Percentiles rank a stretch among this genome's conserved stretches.
These are phyloP conservation scores for Sebastes alutus DNA, from an alignment of 2,797 vertebrate genomes.

Conservation along the genomic window DNA sequence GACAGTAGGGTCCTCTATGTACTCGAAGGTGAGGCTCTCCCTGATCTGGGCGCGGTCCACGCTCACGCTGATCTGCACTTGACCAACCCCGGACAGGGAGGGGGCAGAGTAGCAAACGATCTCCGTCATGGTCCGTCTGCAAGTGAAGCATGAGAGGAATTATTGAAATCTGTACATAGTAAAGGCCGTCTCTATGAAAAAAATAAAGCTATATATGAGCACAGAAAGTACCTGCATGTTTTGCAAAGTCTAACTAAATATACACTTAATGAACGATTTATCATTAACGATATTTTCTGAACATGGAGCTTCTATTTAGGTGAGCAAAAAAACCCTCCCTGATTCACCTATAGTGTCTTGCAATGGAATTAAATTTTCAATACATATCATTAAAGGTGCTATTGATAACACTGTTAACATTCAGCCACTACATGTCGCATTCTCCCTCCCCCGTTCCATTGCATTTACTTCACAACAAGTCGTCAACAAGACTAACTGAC, in stretches of 20 bases:
- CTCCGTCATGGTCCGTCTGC: constrained; percentile 90
- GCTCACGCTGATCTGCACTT: constrained; percentile 89
- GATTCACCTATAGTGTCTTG: neutral
- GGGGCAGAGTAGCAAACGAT: constrained; percentile 94
- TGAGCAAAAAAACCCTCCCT: neutral
- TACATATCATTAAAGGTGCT: too few species aligned
- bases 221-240: neutral
- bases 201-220: neutral
- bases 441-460: too few species aligned
- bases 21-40: constrained; percentile 90
- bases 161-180: neutral
- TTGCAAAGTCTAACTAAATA: neutral
- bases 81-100: constrained; percentile 87
- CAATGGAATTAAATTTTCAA: too few species aligned
- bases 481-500: too few species aligned
- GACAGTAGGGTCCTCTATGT: constrained; percentile 96
- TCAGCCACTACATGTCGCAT: too few species aligned
- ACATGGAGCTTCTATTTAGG: constrained; percentile 5
- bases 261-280: neutral
- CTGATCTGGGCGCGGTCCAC: constrained; percentile 93
- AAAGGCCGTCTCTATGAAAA: neutral
- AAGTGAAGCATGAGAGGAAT: neutral
- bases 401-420: too few species aligned
- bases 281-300: neutral
- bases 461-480: too few species aligned